These are phyloP conservation scores for Apodemus agrarius DNA, from an alignment of 2,797 vertebrate species.

Conservation along the genomic window DNA sequence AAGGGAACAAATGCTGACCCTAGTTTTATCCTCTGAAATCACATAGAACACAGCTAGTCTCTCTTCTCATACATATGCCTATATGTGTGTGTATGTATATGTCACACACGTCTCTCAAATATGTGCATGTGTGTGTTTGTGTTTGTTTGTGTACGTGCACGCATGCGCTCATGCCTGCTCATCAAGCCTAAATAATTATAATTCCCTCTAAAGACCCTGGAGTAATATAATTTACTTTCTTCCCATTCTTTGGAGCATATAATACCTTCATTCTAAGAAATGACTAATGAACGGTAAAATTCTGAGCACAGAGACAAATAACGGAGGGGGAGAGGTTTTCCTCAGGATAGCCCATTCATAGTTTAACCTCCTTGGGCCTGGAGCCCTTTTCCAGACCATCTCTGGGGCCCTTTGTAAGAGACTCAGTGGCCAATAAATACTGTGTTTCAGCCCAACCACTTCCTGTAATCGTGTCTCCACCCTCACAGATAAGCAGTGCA, in stretches of 20 bases:
- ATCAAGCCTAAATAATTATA: constrained; percentile 7
- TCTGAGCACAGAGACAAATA: constrained; percentile 31
- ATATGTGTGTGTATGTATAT: neutral
- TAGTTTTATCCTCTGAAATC: constrained; percentile 58
- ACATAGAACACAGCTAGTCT: neutral
- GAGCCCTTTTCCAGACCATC: neutral
- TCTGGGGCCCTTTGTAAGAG: neutral
- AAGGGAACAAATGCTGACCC: neutral
- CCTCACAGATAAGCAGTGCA: constrained; percentile 91
- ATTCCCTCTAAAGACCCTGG: neutral
- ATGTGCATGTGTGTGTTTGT: neutral
- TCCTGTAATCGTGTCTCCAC: constrained; percentile 39
- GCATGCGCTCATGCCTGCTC: neutral
- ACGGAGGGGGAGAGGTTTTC: neutral
- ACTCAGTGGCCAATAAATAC: neutral
- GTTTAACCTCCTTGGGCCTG: neutral
- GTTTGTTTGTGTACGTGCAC: no score
- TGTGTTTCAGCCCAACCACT: neutral
- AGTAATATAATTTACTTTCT: constrained; percentile 31
- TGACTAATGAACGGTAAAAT: constrained; percentile 35
- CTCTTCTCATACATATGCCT: neutral
- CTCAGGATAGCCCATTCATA: neutral
- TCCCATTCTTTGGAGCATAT: constrained; percentile 29
- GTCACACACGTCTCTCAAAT: no score
- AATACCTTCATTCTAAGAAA: constrained; percentile 51